Percentiles rank a stretch among this genome's conserved stretches.
phyloP scores from a whole-genome alignment of 2,888 invertebrate species.

The Platynereis dumerilii region DNA sequence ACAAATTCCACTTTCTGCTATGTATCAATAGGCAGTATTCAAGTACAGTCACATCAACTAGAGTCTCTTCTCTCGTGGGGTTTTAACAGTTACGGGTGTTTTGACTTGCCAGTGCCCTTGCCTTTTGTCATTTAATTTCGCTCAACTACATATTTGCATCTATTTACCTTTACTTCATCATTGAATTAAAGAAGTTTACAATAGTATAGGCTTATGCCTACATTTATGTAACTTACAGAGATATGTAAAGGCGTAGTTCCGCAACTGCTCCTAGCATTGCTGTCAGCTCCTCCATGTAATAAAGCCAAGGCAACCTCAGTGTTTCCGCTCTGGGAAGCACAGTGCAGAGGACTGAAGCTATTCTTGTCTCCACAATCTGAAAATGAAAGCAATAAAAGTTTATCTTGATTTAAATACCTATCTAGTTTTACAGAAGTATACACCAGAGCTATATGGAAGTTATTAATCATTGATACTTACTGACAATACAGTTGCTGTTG shows the following conservation, averaged over 20 bases:
- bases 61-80: too few species aligned
- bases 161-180: too few species aligned
- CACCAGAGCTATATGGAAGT: too few species aligned
- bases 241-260: constrained; percentile 60
- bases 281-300: constrained; percentile 54
- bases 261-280: constrained; percentile 55
- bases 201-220: too few species aligned
- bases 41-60: too few species aligned
- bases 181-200: too few species aligned
- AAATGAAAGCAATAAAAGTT: constrained; percentile 11
- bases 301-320: constrained; percentile 49
- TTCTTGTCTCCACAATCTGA: constrained; percentile 55
- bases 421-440: not conserved
- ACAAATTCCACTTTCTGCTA: too few species aligned
- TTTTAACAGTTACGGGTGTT: too few species aligned
- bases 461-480: constrained; percentile 40
- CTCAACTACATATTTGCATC: too few species aligned
- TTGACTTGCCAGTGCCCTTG: too few species aligned
- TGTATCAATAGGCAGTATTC: too few species aligned
- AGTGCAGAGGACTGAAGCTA: constrained; percentile 59
- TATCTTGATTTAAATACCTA: not conserved
- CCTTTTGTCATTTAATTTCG: too few species aligned
- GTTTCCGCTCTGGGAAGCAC: constrained; percentile 59
- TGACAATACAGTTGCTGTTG: constrained; percentile 46
- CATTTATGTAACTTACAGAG: constrained; percentile 46